Evolutionary conservation across 1,140 invertebrate genomes (phyloP), one percentile per base, ranked within the genome.

Genomic region (Lasaia peninsularis): DNA sequence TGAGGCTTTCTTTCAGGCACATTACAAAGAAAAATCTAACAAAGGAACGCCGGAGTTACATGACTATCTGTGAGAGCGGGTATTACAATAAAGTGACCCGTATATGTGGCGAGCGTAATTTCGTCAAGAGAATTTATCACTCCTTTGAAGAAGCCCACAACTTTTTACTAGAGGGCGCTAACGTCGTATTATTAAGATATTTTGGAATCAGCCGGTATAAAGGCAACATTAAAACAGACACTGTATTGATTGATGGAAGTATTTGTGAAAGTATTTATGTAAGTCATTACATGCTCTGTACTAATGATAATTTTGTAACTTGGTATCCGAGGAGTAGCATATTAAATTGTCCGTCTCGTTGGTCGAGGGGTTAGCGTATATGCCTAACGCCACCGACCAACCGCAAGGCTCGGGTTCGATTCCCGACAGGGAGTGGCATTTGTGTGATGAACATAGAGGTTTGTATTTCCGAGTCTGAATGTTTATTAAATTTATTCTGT

Each of bases 161-260:
- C 63, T 88, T 92, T 54, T 77, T 93, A 60, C 89, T 91, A n/a
- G 92, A 93, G 85, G 92, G 90, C 48, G 87, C 90, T 16, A 92
- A 92, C 72, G 86, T 93, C 53, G 69, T 93, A 21, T 69, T 93
- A 8, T 83, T 92, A 66, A 86, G 92, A 65, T 92, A 91, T 70
- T 83, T 93, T 12, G 91, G 90, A 6, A 69, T 92, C 14, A 83
- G 65, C 32, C 84, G 89, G 62, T 92, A 89, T 63, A 77, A 78
- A 52, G 92, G 92, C 9, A 80, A 60, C 33, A 84, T 93, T 57
- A 88, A 89, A 67, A 78, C 92, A 4, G 75, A 90, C 31, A 89
- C 88, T 21, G 82, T 92, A 32, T 89, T 91, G 35, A 92, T 92
- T 40, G 89, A 92, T 64, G 92, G 92, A 12, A 85, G 78, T 32